Evolutionary conservation across 2,797 vertebrate species (phyloP), one percentile per base, ranked within the genome.

Genomic region (Prunella strophiata): DNA sequence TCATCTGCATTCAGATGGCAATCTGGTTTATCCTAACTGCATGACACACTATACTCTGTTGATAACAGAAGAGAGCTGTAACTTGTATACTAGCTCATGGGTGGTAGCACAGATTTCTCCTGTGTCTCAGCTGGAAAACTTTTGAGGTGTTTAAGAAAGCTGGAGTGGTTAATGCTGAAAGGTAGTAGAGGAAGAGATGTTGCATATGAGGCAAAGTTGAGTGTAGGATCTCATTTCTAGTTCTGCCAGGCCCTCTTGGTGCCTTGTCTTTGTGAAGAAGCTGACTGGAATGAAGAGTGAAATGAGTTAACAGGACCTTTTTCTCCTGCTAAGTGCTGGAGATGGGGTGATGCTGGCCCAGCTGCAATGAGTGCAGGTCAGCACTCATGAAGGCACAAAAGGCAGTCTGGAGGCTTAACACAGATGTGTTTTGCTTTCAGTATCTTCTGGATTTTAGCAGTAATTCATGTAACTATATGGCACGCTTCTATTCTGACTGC

Each of bases 391-490:
- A 59, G 54, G 47, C 11, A 10, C 11, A 65, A 58, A 1, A 85
- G 29, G 42, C 50, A 11, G 14, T 58, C 50, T 91, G 34, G 50
- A 67, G 42, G 5, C 57, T 50, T 36, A 74, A 54, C 26, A 15
- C 9, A 29, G 18, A 10, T 2, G 3, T 45, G 19, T 75, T 79
- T 72, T 3, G 3, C 34, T 80, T 85, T 36, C 27, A 26, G 21
- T 75, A 11, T 74, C 40, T 82, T 78, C 48, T 67, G 48, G 47
- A 38, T 11, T 16, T 52, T 29, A 76, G 23, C 34, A 51, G 45
- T 45, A 67, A 11, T 76, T 79, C 3, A 2, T 73, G 0, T 59
- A 62, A 45, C 32, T 63, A 0, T 36, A 7, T 57, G 32, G 36
- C 55, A 55, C 27, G 8, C n/a, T 88, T 63, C 7, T 73, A 0